Evolutionary conservation across 1,140 invertebrate genomes (phyloP), one percentile per base, ranked within the genome.

Genomic region (Meteorus sp.): DNA sequence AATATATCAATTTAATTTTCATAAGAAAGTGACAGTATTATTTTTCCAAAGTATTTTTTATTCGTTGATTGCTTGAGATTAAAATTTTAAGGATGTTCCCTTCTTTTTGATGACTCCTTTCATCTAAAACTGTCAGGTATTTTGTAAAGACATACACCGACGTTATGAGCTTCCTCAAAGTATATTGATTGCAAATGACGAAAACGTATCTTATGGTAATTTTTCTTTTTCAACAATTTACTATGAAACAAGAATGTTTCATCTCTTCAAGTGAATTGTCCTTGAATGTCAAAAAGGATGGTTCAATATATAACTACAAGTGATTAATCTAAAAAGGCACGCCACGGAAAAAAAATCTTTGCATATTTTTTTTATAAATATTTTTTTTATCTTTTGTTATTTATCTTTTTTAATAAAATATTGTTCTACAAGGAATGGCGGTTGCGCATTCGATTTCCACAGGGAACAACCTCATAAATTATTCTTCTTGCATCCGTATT

Each of bases 381-480:
- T 35, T 19, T 35, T 35, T 23, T 25, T 25, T 23, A 1, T 19
- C 25, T 45, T 45, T 5, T 43, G 17, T 19, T 43, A 5, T 4
- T 19, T 23, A 23, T 43, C 13, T 20, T 43, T 43, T 37, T 52
- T 20, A 52, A 17, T 52, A 37, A 35, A 22, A 22, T 35, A 52
- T 20, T 22, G 5, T 35, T 52, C 48, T 52, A 52, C 48, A 52
- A 43, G 15, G 11, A 20, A 35, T 20, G 31, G 31, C n/a, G 22
- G 29, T 15, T 20, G 29, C 33, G 13, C 19, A 23, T 25, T 33
- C 4, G 45, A n/a, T 31, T 52, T 52, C 6, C 15, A 15, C 19
- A 35, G 48, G 48, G 33, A 52, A 52, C 48, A 52, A 52, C 33
- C 29, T 52, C 37, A 52, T 35, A 52, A 33, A 37, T 52, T 52